Conservation (phyloP, 1,140 invertebrate genomes). For the Helicoverpa armigera region DNA sequence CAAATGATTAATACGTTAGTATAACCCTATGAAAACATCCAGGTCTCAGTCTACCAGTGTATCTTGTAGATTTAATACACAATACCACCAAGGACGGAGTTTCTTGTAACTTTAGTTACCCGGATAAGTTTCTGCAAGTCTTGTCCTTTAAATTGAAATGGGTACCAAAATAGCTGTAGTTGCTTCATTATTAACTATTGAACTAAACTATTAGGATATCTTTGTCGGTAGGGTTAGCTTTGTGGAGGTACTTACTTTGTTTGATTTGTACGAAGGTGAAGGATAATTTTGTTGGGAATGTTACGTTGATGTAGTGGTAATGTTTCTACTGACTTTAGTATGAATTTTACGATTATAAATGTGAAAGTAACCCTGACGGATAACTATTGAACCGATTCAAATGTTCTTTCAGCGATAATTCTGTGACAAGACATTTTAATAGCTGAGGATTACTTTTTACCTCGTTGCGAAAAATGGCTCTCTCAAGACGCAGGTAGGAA, state of each 20-base stretch:
- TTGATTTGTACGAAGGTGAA: background rate
- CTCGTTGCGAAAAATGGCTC: too few species aligned
- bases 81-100: constrained; percentile 73
- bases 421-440: too few species aligned
- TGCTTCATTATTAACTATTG: constrained; percentile 72
- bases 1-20: constrained; percentile 64
- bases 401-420: too few species aligned
- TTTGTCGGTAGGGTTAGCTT: constrained; percentile 33
- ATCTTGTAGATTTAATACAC: constrained; percentile 81
- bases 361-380: too few species aligned
- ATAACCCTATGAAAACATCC: constrained; percentile 68
- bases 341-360: too few species aligned
- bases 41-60: constrained; percentile 66
- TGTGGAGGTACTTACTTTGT: background rate
- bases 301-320: background rate
- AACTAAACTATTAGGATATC: constrained; percentile 53
- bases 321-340: too few species aligned
- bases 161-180: constrained; percentile 72
- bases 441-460: too few species aligned
- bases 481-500: too few species aligned
- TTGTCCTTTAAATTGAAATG: constrained; percentile 79
- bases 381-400: too few species aligned
- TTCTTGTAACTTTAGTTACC: constrained; percentile 77
- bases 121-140: constrained; percentile 75
- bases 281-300: background rate